Evolutionary conservation across 2,113 vertebrate species (phyloP).

Genomic region (Piprites chloris): DNA sequence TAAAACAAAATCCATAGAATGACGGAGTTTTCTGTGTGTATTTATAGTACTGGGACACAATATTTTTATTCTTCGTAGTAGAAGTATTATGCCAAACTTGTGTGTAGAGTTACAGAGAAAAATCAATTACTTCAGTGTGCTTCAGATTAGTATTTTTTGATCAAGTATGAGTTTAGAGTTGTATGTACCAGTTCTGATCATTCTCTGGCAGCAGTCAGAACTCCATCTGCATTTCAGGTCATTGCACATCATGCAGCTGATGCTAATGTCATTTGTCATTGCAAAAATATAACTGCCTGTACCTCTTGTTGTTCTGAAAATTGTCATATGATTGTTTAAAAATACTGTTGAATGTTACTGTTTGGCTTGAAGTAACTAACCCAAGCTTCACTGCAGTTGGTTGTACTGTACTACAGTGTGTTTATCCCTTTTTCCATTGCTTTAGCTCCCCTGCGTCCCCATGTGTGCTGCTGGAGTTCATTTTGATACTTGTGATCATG

Average conservation of each 20-base stretch:
- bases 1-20: background rate
- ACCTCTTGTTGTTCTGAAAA: slow-evolving; percentile 15
- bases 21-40: background rate
- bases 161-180: background rate
- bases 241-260: slow-evolving; percentile 60
- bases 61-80: background rate
- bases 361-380: slow-evolving; percentile 30
- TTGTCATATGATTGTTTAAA: background rate
- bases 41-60: background rate
- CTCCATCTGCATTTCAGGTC: background rate
- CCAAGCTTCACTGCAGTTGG: background rate
- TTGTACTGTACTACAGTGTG: background rate
- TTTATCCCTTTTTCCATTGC: slow-evolving; percentile 1
- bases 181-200: background rate
- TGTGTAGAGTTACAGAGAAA: background rate
- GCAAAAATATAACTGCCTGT: slow-evolving; percentile 8
- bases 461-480: slow-evolving; percentile 15
- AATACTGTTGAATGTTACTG: background rate
- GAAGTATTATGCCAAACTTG: background rate
- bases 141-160: background rate
- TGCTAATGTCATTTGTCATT: slow-evolving; percentile 34
- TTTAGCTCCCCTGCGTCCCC: slow-evolving; percentile 13
- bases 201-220: background rate
- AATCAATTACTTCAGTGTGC: background rate
- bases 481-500: slow-evolving; percentile 47